A percentile compares a stretch with the other conserved stretches of the same genome.
Conservation (phyloP, 2,113 vertebrate species). For the Seriola dumerili region DNA sequence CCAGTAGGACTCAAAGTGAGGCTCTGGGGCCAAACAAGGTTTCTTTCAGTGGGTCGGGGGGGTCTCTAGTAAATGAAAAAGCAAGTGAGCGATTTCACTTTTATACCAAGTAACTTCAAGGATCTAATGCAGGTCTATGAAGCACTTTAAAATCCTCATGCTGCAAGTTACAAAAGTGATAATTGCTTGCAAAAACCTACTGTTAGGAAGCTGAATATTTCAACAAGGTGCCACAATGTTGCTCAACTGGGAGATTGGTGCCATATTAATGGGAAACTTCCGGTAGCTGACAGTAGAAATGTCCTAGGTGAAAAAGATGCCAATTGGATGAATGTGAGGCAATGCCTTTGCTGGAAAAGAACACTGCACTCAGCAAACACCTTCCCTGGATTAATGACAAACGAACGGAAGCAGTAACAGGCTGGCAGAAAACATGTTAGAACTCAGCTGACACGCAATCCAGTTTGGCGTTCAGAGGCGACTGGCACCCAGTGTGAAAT, state of each 20-base stretch:
- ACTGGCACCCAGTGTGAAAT: conserved; percentile 1
- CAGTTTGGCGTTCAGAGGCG: background rate
- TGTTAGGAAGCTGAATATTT: background rate
- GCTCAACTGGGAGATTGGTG: background rate
- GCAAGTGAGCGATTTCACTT: background rate
- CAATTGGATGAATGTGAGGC: conserved; percentile 42
- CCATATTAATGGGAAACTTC: background rate
- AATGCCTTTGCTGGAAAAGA: conserved; percentile 33
- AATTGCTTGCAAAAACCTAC: background rate
- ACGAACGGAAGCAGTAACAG: background rate
- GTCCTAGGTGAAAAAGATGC: background rate
- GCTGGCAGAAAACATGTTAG: background rate
- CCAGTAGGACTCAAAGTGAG: background rate
- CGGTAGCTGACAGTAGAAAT: conserved; percentile 1
- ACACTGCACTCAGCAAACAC: conserved; percentile 31
- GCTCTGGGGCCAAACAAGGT: background rate
- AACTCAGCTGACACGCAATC: background rate
- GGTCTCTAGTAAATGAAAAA: background rate
- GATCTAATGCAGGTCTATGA: background rate
- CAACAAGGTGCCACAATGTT: background rate
- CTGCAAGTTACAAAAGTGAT: conserved; percentile 3
- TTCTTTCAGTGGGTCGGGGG: background rate
- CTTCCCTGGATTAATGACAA: background rate
- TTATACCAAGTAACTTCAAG: background rate
- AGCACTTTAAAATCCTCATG: conserved; percentile 6